Conservation (phyloP, 2,797 vertebrate genomes). For the Diplodus puntazzo region DNA sequence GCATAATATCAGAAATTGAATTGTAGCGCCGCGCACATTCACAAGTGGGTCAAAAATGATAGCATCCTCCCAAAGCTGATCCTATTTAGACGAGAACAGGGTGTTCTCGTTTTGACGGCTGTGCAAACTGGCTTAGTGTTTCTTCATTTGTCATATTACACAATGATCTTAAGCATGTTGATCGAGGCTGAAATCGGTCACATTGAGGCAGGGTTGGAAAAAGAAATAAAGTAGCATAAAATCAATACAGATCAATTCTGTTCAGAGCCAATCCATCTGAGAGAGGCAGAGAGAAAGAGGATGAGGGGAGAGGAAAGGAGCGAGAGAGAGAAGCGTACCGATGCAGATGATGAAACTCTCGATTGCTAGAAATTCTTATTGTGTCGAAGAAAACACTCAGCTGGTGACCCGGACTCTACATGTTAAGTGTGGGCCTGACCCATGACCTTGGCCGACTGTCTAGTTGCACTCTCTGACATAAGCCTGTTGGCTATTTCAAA, state of each 20-base stretch:
- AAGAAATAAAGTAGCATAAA: background rate
- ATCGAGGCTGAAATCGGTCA: constrained; percentile 11
- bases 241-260: background rate
- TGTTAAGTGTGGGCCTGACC: background rate
- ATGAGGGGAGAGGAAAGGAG: background rate
- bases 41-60: constrained; percentile 78
- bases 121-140: constrained; percentile 64
- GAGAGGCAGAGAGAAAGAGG: background rate
- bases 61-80: constrained; percentile 65
- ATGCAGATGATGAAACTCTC: background rate
- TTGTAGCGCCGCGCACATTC: constrained; percentile 28
- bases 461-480: no score
- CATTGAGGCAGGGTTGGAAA: no score
- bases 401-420: background rate
- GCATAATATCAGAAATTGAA: constrained; percentile 71
- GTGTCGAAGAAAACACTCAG: no score
- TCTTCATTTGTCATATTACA: constrained; percentile 46
- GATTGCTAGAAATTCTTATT: background rate
- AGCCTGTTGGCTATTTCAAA: background rate
- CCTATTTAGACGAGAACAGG: constrained; percentile 64
- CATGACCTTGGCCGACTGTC: background rate
- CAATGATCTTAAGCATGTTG: constrained; percentile 22
- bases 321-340: background rate
- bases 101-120: constrained; percentile 59
- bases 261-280: background rate